A percentile compares a stretch with the other conserved stretches of the same genome.
These are phyloP conservation scores for Azorinus chamasolen DNA, from an alignment of 2,888 invertebrate genomes.

Conservation along the genomic window DNA sequence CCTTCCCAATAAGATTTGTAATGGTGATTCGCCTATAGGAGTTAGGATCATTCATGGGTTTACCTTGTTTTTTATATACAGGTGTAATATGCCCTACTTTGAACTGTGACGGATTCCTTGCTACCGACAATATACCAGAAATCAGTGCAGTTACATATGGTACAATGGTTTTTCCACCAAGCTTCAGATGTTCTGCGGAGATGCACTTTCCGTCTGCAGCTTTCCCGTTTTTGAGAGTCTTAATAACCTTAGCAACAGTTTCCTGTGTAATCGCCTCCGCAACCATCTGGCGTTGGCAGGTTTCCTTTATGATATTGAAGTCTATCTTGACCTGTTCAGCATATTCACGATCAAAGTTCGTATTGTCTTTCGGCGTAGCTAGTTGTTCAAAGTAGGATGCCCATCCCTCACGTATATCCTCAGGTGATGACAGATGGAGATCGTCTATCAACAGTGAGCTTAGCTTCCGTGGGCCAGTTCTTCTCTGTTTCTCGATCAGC, in stretches of 20 bases:
- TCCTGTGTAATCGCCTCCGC: too few relatives aligned
- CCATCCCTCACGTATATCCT: too few relatives aligned
- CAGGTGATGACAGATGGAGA: too few relatives aligned
- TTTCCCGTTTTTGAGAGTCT: neutral
- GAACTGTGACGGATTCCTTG: neutral
- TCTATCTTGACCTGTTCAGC: too few relatives aligned
- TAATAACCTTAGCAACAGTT: neutral
- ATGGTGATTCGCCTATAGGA: conserved; percentile 1
- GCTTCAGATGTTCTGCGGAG: neutral
- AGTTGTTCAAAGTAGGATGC: too few relatives aligned
- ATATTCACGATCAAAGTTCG: too few relatives aligned
- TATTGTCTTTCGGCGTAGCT: too few relatives aligned
- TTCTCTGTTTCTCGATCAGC: too few relatives aligned
- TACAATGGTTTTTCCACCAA: neutral
- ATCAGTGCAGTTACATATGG: neutral
- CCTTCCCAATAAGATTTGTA: neutral
- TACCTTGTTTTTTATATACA: conserved; percentile 1
- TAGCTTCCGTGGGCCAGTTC: too few relatives aligned
- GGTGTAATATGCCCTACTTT: neutral
- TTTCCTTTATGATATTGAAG: too few relatives aligned
- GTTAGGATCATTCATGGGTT: neutral
- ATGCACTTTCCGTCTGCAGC: neutral
- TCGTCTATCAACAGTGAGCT: too few relatives aligned
- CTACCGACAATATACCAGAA: neutral
- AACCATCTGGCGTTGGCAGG: too few relatives aligned